Base-by-base conservation (phyloP, 2,113 vertebrate species). In the Vidua chalybeata region DNA sequence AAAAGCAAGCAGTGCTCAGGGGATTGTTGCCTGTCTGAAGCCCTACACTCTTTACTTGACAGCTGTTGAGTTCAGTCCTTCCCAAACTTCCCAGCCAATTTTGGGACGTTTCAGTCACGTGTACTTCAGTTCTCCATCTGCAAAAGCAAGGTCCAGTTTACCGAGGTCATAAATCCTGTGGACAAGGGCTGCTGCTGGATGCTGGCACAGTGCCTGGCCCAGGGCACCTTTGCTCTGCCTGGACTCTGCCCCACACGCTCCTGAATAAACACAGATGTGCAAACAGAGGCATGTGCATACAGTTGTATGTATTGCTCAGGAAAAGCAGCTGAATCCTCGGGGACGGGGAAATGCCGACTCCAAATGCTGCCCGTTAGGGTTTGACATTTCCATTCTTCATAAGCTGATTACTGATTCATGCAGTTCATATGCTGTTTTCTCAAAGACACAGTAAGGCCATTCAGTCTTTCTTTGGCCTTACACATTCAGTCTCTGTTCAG, bases 371-470 rank as follows among this genome's bases (percentile, higher is more conserved):
- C 84, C 89, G 94, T 84, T 64, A 72, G 80, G 94, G 62, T 87
- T 64, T 93, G 94, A 90, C 84, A 68, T 84, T 91, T 87, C 84
- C 73, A 64, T 90, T 92, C 73, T 92, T 68, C 73, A 8, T 89
- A 81, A 94, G 87, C 84, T 64, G 84, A 91, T 96, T 89, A 64
- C 84, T 78, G 73, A 68, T 92, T 87, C 74, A 49, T 81, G 87
- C 69, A 41, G 74, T 73, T 88, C 82, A 41, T 85, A 76, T 31
- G 77, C 78, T 75, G 49, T 84, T 87, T 95, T 92, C 81, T 79
- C 69, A 82, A 89, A 93, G 87, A 89, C 52, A 31, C 71, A 85
- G 81, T 85, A 72, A 96, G 93, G 66, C 74, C 11, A 8, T 82
- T 89, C 89, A 67, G 4, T 45, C 55, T 51, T 59, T 58, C 59